Evolutionary conservation across 2,797 vertebrate genomes (phyloP), one percentile per base, ranked within the genome.

Genomic region (Diplodus sargus): DNA sequence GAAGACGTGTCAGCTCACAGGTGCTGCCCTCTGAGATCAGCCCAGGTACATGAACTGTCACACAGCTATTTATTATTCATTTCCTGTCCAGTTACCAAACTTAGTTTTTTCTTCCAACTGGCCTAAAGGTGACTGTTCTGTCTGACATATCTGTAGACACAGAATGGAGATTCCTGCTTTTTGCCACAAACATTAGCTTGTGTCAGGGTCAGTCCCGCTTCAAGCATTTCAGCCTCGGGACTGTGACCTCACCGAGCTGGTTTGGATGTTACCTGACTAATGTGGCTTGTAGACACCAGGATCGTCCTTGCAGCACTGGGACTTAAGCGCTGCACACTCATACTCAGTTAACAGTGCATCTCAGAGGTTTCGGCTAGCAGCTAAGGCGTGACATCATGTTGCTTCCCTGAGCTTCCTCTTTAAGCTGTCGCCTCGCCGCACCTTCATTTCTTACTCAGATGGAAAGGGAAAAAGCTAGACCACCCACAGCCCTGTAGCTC

Each of bases 401-500:
- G 47, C 72, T 62, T 78, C 73, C 66, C 64, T 74, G 12, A 73
- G 56, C 10, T 8, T 58, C 47, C 54, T 64, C 43, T 77, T 20
- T 28, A 11, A 66, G 42, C 68, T 13, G 11, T 20, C 5, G 48
- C 66, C 28, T 16, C 12, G 64, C 75, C 79, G 81, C 70, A 66
- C 56, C 63, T 56, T 80, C 5, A 2, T 45, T 18, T 49, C 63
- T 68, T 52, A 47, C 52, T 61, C 71, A 42, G 42, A 66, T 22
- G 18, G 66, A 78, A 71, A 74, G 69, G 60, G 59, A 54, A 49
- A 58, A 22, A 11, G 9, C 43, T 48, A 0, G 20, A 53, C 45
- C 8, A 4, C n/a, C 48, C 47, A 17, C 42, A 14, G 58, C 13
- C 69, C 57, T 16, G 83, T 85, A 86, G 85, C 81, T 71, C 64